phyloP scores from a whole-genome alignment of 2,888 invertebrate genomes.

The Cryptus viduatorius region DNA sequence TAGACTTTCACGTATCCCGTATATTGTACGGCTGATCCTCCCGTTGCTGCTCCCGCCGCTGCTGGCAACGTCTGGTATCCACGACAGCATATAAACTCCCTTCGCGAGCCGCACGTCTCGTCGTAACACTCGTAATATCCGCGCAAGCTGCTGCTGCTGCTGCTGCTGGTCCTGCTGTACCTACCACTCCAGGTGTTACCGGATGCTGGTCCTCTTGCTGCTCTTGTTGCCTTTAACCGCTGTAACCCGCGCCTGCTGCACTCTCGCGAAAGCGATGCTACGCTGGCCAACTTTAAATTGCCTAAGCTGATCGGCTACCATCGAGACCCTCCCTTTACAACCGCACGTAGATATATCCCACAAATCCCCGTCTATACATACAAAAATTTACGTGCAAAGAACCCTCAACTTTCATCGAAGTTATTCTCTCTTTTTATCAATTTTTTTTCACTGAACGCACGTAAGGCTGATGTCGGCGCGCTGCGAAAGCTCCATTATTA shows the following conservation, averaged over 20 bases:
- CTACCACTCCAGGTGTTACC: slow-evolving; percentile 65
- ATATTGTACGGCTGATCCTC: slow-evolving; percentile 31
- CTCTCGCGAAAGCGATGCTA: neutral
- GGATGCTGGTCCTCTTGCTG: slow-evolving; percentile 59
- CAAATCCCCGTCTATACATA: neutral
- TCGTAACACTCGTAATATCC: slow-evolving; percentile 65
- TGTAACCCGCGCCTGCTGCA: slow-evolving; percentile 39
- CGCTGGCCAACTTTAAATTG: slow-evolving; percentile 51
- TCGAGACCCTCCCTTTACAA: slow-evolving; percentile 4
- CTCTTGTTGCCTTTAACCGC: slow-evolving; percentile 49
- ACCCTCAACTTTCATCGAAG: neutral
- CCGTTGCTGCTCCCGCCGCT: slow-evolving; percentile 15
- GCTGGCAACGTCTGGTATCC: slow-evolving; percentile 49
- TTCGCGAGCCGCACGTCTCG: slow-evolving; percentile 54
- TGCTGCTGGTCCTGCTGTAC: slow-evolving; percentile 25
- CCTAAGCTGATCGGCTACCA: slow-evolving; percentile 45
- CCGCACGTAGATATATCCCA: neutral
- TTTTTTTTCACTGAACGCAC: neutral
- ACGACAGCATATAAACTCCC: slow-evolving; percentile 54
- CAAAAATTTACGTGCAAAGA: neutral
- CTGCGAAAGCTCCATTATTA: neutral
- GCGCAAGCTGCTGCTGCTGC: slow-evolving; percentile 48
- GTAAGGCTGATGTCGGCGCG: neutral
- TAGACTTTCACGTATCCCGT: slow-evolving; percentile 49
- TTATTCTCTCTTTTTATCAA: neutral